Evolutionary conservation across 2,888 invertebrate species (phyloP), one percentile per base, ranked within the genome.

Genomic region (Sepiola atlantica): DNA sequence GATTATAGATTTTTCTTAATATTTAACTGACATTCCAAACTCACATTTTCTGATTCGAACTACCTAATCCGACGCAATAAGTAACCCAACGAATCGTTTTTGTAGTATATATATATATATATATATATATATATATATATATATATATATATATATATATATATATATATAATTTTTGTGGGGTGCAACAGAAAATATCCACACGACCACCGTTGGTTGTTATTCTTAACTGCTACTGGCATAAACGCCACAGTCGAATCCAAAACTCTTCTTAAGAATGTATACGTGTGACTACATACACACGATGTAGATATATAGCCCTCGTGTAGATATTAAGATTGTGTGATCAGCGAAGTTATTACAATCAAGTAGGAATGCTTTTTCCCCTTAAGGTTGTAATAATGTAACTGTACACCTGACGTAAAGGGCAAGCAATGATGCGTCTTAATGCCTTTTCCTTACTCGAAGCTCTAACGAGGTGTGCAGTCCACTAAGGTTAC

Each of bases 401-500:
- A 32, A 77, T 77, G 77, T 77, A 77, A 77, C 77, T 77, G 18
- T n/a, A 77, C 77, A 32, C 77, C n/a, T 16, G 16, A 10, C n/a
- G n/a, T 77, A 77, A 14, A n/a, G n/a, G 77, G 77, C 14, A 18
- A 77, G n/a, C 16, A 77, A n/a, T 4, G 10, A 32, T n/a, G n/a
- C 10, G 77, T 77, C n/a, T 77, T 77, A 77, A 77, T 77, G 77
- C 14, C n/a, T 77, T 77, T 57, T n/a, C 77, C n/a, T 45, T 77
- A 32, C 77, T 77, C 77, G n/a, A 4, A 8, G 12, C n/a, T 32
- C 32, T 77, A 77, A 77, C 77, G 77, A 77, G n/a, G n/a, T 77
- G 77, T 32, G n/a, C 77, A 77, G 77, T 77, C 77, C 77, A 77
- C n/a, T n/a, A 77, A 77, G 77, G 77, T 77, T 77, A 77, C 77